Conservation (phyloP, 1,140 invertebrate species). For the Saccostrea glomerata region DNA sequence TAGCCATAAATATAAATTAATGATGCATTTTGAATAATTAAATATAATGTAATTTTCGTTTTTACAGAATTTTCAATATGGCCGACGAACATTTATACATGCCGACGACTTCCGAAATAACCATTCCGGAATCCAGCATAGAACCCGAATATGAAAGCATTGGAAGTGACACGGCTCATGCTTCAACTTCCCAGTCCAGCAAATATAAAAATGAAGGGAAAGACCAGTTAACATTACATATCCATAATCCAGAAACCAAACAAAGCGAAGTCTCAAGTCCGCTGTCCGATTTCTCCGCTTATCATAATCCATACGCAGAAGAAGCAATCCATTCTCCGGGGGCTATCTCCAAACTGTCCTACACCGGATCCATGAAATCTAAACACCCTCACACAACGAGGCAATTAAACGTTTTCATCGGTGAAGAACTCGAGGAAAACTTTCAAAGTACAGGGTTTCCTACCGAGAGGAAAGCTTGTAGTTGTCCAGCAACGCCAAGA, state of each 20-base stretch:
- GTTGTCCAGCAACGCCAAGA: constrained; percentile 49
- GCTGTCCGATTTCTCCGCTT: neutral
- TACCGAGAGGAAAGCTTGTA: constrained; percentile 7
- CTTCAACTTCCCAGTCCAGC: neutral
- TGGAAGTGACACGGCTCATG: neutral
- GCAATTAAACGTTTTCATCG: constrained; percentile 62
- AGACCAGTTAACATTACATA: neutral
- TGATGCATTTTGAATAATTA: neutral
- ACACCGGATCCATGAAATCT: constrained; percentile 20
- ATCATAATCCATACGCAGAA: constrained; percentile 27
- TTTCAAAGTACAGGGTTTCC: constrained; percentile 6
- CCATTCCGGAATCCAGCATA: neutral
- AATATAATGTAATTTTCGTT: neutral
- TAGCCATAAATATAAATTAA: neutral
- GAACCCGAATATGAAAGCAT: neutral
- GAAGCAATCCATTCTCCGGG: neutral
- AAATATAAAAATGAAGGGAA: neutral
- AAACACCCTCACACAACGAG: constrained; percentile 47
- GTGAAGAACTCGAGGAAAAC: constrained; percentile 63
- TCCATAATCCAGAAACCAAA: neutral
- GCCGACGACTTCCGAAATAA: constrained; percentile 26
- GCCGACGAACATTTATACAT: neutral
- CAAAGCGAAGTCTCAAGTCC: neutral
- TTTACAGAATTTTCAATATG: constrained; percentile 6
- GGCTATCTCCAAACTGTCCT: neutral